A percentile compares a stretch with the other conserved stretches of the same genome.
Evolutionary conservation across 2,113 vertebrate genomes (phyloP).

Genomic region (Chaetops frenatus): DNA sequence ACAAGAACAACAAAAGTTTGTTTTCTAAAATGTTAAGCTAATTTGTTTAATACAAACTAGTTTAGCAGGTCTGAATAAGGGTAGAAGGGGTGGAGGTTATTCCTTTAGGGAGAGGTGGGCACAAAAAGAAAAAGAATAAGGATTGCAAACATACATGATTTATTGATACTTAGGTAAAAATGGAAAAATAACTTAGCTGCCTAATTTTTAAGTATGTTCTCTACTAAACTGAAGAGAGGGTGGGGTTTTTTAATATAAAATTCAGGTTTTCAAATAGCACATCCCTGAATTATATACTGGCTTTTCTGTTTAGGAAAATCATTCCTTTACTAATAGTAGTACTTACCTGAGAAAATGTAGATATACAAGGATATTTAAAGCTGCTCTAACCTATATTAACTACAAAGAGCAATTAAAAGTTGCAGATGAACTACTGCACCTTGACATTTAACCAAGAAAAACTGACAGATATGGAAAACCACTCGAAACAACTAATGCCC

Average conservation of each 20-base stretch:
- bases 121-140: slow-evolving; percentile 17
- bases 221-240: neutral
- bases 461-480: slow-evolving; percentile 67
- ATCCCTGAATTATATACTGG: neutral
- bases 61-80: slow-evolving; percentile 5
- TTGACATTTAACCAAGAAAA: slow-evolving; percentile 74
- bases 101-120: neutral
- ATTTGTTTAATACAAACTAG: slow-evolving; percentile 42
- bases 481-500: slow-evolving; percentile 58
- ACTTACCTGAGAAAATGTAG: neutral
- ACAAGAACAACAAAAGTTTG: neutral
- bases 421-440: slow-evolving; percentile 67
- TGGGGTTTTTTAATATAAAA: neutral
- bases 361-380: neutral
- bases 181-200: neutral
- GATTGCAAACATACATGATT: slow-evolving; percentile 12
- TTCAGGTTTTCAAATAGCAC: neutral
- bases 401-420: slow-evolving; percentile 73
- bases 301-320: neutral
- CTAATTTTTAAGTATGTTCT: neutral
- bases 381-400: slow-evolving; percentile 31
- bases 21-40: slow-evolving; percentile 13
- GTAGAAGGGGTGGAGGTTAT: neutral
- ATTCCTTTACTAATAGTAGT: neutral
- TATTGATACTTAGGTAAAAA: slow-evolving; percentile 16